Evolutionary conservation across 1,140 invertebrate species (phyloP).

Genomic region (Sitobion miscanthi): DNA sequence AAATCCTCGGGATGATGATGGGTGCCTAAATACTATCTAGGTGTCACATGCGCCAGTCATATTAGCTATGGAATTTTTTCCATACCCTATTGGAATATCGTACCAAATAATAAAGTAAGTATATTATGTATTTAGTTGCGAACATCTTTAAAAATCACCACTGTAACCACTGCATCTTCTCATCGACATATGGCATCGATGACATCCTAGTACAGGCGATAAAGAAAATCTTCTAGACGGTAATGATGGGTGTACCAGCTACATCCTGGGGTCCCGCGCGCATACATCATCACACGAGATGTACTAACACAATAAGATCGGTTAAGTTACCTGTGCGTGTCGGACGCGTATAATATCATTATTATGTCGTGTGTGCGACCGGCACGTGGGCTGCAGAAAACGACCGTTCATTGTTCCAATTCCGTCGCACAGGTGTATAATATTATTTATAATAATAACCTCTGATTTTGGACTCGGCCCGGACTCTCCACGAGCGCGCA

Average conservation of each 20-base stretch:
- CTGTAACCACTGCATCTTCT: not conserved
- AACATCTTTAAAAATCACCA: too few relatives aligned
- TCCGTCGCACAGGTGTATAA: not conserved
- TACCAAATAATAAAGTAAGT: too few relatives aligned
- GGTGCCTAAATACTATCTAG: too few relatives aligned
- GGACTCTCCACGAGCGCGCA: not conserved
- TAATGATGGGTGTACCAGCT: not conserved
- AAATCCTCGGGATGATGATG: too few relatives aligned
- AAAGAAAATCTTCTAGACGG: not conserved
- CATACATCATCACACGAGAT: not conserved
- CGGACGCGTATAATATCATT: not conserved
- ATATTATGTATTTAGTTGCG: too few relatives aligned
- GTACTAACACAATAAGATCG: not conserved
- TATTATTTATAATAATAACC: constrained; percentile 19
- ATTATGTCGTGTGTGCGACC: not conserved
- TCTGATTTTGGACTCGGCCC: constrained; percentile 2
- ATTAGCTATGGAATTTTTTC: too few relatives aligned
- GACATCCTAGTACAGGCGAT: too few relatives aligned
- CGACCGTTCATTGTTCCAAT: constrained; percentile 40
- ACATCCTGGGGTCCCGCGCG: not conserved
- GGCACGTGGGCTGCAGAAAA: constrained; percentile 27
- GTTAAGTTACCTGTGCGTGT: not conserved
- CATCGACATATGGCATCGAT: too few relatives aligned
- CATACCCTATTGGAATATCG: too few relatives aligned
- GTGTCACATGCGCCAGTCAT: too few relatives aligned